Conservation (phyloP, 2,113 vertebrate species). For the Lynx canadensis region DNA sequence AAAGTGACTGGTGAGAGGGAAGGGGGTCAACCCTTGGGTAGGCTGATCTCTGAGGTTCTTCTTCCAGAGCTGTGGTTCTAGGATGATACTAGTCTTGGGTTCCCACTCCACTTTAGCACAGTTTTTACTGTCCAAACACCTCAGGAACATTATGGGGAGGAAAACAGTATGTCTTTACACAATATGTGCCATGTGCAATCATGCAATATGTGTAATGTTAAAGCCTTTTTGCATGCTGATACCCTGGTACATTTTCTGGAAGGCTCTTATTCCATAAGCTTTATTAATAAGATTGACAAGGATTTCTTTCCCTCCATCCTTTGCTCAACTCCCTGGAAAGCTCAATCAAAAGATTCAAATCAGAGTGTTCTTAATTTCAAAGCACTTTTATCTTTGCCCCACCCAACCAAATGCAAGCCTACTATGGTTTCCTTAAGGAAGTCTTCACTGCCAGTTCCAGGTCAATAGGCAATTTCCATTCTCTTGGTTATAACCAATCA, state of each 20-base stretch:
- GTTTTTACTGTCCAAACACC: not conserved
- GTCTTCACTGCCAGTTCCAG: too few species aligned
- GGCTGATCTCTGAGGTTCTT: not conserved
- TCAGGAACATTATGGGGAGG: not conserved
- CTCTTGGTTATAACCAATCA: not conserved
- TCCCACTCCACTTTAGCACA: not conserved
- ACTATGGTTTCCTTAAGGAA: not conserved
- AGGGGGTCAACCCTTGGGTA: not conserved
- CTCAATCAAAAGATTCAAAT: not conserved
- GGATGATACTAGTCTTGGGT: not conserved
- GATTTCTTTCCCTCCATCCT: not conserved
- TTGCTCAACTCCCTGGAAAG: slow-evolving; percentile 4
- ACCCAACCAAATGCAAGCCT: slow-evolving; percentile 9
- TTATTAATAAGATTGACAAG: not conserved
- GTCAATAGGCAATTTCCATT: not conserved
- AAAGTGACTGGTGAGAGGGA: not conserved
- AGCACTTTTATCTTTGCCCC: not conserved
- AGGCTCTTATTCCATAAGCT: not conserved
- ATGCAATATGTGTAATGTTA: not conserved
- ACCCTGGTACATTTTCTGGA: slow-evolving; percentile 8
- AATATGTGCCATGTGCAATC: too few species aligned
- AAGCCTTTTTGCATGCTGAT: not conserved
- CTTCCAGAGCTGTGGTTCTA: not conserved
- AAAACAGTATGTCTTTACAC: not conserved
- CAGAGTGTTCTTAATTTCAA: not conserved